Evolutionary conservation across 2,113 vertebrate species (phyloP).

Genomic region (Grus americana): DNA sequence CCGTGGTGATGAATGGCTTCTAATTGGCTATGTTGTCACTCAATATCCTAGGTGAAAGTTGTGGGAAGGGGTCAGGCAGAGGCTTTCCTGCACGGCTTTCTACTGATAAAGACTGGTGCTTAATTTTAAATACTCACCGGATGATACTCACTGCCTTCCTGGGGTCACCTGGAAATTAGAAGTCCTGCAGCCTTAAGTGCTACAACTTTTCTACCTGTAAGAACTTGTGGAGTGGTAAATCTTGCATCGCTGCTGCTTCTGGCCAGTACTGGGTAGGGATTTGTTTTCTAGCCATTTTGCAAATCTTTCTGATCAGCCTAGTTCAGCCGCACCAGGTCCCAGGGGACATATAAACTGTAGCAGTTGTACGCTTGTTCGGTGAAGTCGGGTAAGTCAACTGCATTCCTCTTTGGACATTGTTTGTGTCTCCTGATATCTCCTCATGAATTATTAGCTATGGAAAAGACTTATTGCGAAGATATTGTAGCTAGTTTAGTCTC

Average conservation of each 20-base stretch:
- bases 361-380: accelerated
- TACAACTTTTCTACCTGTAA: background rate
- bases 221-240: background rate
- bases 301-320: background rate
- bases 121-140: background rate
- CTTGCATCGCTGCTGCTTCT: background rate
- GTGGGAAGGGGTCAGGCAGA: background rate
- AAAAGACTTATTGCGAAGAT: background rate
- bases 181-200: background rate
- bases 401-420: slow-evolving; percentile 16
- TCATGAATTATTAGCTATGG: slow-evolving; percentile 11
- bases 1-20: background rate
- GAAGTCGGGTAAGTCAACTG: background rate
- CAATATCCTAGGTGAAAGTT: background rate
- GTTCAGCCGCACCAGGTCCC: background rate
- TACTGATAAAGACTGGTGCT: background rate
- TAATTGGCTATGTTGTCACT: background rate
- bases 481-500: background rate
- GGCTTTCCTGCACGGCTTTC: background rate
- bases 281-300: background rate
- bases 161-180: background rate
- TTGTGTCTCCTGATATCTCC: slow-evolving; percentile 11
- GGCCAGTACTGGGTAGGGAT: background rate
- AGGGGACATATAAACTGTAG: background rate
- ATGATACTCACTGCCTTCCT: background rate